Conservation (phyloP, 2,888 invertebrate species). For the Beris chalybata region DNA sequence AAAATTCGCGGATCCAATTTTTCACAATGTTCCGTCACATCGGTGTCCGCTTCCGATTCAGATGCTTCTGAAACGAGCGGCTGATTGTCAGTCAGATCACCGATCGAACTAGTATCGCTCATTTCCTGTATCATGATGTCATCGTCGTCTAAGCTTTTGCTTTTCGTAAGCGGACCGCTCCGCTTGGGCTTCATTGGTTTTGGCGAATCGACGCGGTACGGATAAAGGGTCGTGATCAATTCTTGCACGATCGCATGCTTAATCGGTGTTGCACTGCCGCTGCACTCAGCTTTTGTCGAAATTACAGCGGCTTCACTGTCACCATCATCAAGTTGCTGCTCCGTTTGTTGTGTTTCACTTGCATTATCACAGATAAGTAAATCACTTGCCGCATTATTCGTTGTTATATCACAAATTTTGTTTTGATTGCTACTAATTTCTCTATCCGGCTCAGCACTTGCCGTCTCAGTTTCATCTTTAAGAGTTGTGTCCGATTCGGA, state of each 20-base stretch:
- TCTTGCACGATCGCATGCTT: constrained; percentile 34
- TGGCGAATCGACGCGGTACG: constrained; percentile 41
- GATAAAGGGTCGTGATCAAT: constrained; percentile 29
- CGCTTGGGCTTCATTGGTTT: constrained; percentile 33
- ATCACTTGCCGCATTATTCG: constrained; percentile 16
- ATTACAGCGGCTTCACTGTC: background rate
- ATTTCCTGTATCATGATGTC: constrained; percentile 51
- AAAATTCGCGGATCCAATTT: constrained; percentile 43
- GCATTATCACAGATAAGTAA: constrained; percentile 28
- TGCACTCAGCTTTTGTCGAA: background rate
- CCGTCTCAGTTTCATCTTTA: constrained; percentile 19
- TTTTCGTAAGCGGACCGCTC: constrained; percentile 33
- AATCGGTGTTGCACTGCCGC: constrained; percentile 16
- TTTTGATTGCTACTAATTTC: constrained; percentile 28
- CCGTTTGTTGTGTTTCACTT: constrained; percentile 5
- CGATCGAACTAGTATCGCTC: constrained; percentile 50
- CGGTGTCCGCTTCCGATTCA: constrained; percentile 67
- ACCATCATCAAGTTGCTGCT: background rate
- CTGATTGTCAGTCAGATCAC: constrained; percentile 57
- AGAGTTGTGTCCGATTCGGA: constrained; percentile 31
- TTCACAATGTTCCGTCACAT: constrained; percentile 54
- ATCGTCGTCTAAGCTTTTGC: constrained; percentile 38
- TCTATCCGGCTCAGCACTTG: constrained; percentile 5
- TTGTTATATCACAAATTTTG: constrained; percentile 26
- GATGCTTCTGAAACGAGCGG: constrained; percentile 66